Evolutionary conservation across 1,140 invertebrate species (phyloP), one percentile per base, ranked within the genome.

Genomic region (Papilio machaon): DNA sequence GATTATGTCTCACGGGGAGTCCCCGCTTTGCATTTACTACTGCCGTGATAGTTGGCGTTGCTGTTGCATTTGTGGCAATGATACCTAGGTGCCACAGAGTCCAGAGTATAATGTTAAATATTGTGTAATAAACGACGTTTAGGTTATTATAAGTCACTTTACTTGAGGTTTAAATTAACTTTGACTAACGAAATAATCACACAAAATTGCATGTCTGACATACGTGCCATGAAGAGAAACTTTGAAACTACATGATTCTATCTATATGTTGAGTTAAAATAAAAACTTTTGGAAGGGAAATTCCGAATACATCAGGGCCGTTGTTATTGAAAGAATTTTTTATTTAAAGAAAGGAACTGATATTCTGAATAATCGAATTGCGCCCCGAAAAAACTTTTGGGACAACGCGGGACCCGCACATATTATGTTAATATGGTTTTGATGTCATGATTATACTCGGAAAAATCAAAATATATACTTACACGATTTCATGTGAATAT

Each of bases 391-490:
- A 38, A 70, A 70, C 64, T 70, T 70, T 70, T 13, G 30, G 64
- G 64, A 70, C 64, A 70, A 23, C 30, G 10, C 9, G 19, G 30
- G 64, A 70, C 64, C 64, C 64, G 64, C 30, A 38, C 64, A 9
- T 70, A 70, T 70, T 70, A 70, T 70, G 64, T 13, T 70, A 70
- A 70, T 70, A 70, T 70, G 30, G 30, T 38, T 70, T 70, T 70
- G 30, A 60, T 60, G 17, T 11, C 13, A 35, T 70, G 23, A 9
- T 35, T 70, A 13, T 70, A 35, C 5, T 70, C 8, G 35, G 11
- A 70, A 70, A 38, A 70, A 70, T 17, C 49, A 17, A 49, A 49
- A 52, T 52, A 52, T 7, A 17, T 58, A 58, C 2, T n/a, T 19
- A 58, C n/a, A 8, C 15, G 2, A 58, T 11, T 49, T 13, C 2